Conservation (phyloP, 35 echinoderm and acorn worm species). For the Acanthaster planci region DNA sequence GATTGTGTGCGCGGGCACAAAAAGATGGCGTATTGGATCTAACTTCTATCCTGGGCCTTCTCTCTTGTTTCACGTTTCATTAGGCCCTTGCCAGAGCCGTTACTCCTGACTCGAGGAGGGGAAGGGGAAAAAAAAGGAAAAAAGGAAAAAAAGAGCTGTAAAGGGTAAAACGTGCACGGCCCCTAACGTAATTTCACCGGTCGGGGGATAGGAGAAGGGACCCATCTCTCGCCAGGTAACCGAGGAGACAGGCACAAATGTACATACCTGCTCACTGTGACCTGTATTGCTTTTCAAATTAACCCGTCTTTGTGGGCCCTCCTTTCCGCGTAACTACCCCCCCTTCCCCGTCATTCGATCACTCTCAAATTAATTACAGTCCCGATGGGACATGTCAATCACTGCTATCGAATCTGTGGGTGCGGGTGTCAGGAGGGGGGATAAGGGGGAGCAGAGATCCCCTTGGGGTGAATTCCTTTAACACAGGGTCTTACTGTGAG, state of each 20-base stretch:
- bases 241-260: too few species aligned
- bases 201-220: too few species aligned
- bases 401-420: constrained; percentile 21
- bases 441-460: background rate
- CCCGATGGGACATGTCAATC: constrained; percentile 57
- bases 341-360: constrained; percentile 54
- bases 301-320: constrained; percentile 48
- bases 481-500: background rate
- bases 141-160: background rate
- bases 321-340: constrained; percentile 58
- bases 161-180: background rate
- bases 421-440: constrained; percentile 1
- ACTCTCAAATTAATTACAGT: constrained; percentile 68
- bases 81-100: background rate
- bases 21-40: background rate
- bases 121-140: too few species aligned
- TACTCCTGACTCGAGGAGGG: too few species aligned
- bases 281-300: constrained; percentile 66
- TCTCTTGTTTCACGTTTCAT: constrained; percentile 14
- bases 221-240: too few species aligned
- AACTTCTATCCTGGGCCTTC: constrained; percentile 1
- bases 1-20: background rate
- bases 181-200: constrained; percentile 14
- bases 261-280: constrained; percentile 1
- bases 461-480: background rate